phyloP scores from a whole-genome alignment of 2,888 invertebrate genomes.

The Orthosia gracilis region DNA sequence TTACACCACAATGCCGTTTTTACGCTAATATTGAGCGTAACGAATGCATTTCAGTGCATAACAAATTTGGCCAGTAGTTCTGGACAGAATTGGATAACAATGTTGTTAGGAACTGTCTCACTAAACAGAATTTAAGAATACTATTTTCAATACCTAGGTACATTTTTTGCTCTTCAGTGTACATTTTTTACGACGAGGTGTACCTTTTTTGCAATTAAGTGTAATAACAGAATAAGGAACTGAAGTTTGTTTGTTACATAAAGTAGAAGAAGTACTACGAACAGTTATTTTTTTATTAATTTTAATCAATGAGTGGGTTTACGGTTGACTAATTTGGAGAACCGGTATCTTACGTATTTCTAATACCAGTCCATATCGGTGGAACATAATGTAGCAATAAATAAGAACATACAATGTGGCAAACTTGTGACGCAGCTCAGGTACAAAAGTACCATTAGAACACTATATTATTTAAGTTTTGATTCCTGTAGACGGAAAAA shows the following conservation, averaged over 20 bases:
- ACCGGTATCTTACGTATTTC: conserved; percentile 51
- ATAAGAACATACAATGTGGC: conserved; percentile 6
- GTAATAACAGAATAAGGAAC: conserved; percentile 40
- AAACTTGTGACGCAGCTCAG: neutral
- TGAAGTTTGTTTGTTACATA: conserved; percentile 19
- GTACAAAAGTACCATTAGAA: neutral
- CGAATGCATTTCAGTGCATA: conserved; percentile 52
- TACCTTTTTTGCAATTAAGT: conserved; percentile 30
- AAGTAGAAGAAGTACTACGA: conserved; percentile 1
- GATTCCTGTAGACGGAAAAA: neutral
- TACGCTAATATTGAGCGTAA: conserved; percentile 39
- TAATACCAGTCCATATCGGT: conserved; percentile 7
- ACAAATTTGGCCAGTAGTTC: conserved; percentile 39
- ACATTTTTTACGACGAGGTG: conserved; percentile 32
- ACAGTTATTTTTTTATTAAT: conserved; percentile 19
- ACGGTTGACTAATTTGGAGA: conserved; percentile 30
- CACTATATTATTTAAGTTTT: neutral
- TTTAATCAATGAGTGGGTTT: conserved; percentile 48
- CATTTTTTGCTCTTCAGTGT: conserved; percentile 27
- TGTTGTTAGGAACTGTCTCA: conserved; percentile 41
- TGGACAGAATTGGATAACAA: conserved; percentile 48
- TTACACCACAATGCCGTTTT: conserved; percentile 34
- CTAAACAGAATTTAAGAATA: conserved; percentile 43
- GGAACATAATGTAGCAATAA: conserved; percentile 18
- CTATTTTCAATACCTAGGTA: conserved; percentile 45